Conservation (phyloP, 2,797 vertebrate genomes). For the Euphonia xanthogaster region DNA sequence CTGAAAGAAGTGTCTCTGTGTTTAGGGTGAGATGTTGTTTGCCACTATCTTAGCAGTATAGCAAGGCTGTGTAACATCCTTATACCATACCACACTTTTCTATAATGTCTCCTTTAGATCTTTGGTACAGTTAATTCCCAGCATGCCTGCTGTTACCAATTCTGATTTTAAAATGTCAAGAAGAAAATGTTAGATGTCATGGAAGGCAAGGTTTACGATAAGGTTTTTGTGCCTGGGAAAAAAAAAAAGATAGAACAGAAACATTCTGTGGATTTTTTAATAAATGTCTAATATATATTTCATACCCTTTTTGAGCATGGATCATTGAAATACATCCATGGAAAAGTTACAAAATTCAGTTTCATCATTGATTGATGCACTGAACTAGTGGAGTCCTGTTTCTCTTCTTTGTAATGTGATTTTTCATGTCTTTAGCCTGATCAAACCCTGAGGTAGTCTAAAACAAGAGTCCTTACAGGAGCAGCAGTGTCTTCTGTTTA, state of each 20-base stretch:
- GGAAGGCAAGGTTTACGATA: not conserved
- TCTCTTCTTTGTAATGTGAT: not conserved
- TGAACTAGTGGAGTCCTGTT: not conserved
- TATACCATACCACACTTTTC: not conserved
- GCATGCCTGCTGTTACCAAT: not conserved
- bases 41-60: not conserved
- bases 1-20: not conserved
- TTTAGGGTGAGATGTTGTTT: not conserved
- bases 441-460: not conserved
- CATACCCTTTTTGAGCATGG: not conserved
- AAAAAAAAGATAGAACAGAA: not conserved
- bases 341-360: not conserved
- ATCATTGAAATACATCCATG: rapidly evolving
- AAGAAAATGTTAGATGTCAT: not conserved
- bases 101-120: not conserved
- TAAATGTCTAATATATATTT: not conserved
- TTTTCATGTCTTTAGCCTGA: not conserved
- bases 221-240: not conserved
- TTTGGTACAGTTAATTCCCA: not conserved
- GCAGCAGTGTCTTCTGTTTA: not conserved
- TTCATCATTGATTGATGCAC: not conserved
- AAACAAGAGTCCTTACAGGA: not conserved
- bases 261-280: not conserved
- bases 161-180: not conserved
- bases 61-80: not conserved